phyloP scores from a whole-genome alignment of 92 coral and sea anemone species.

The Metridium senile region DNA sequence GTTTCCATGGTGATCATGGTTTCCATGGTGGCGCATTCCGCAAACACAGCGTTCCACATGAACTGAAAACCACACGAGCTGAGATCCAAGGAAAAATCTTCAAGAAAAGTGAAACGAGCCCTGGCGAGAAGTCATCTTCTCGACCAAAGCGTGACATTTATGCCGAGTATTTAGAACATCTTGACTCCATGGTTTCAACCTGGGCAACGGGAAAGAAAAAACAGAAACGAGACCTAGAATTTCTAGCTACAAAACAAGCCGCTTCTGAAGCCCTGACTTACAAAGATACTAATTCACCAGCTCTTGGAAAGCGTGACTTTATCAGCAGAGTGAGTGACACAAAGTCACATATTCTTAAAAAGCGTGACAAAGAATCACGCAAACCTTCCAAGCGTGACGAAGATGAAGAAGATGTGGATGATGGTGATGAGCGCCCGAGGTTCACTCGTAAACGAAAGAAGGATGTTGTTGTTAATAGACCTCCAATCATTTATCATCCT shows the following conservation, averaged over 20 bases:
- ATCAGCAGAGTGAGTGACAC: slow-evolving; percentile 10
- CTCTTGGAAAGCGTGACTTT: slow-evolving; percentile 45
- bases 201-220: slow-evolving; percentile 50
- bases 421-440: slow-evolving; percentile 10
- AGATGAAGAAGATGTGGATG: slow-evolving; percentile 19
- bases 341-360: slow-evolving; percentile 22
- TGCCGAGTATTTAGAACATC: slow-evolving; percentile 39
- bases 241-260: slow-evolving; percentile 63
- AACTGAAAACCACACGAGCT: slow-evolving; percentile 13
- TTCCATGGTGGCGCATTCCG: slow-evolving; percentile 74
- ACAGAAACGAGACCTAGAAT: slow-evolving; percentile 53
- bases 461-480: slow-evolving; percentile 95
- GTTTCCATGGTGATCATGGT: slow-evolving; percentile 32
- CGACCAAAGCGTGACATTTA: slow-evolving; percentile 70
- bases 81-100: slow-evolving; percentile 24
- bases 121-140: neutral
- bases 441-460: slow-evolving; percentile 67
- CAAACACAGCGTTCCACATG: slow-evolving; percentile 71
- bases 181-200: slow-evolving; percentile 49
- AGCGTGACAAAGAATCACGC: slow-evolving; percentile 59
- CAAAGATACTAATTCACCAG: slow-evolving; percentile 12
- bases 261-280: slow-evolving; percentile 65
- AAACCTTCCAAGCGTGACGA: slow-evolving; percentile 52
- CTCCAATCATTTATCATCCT: slow-evolving; percentile 98
- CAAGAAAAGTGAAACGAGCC: slow-evolving; percentile 28